Percentiles rank a stretch among this genome's conserved stretches.
Conservation (phyloP, 35 echinoderm and acorn worm species). For the Heliocidaris erythrogramma region DNA sequence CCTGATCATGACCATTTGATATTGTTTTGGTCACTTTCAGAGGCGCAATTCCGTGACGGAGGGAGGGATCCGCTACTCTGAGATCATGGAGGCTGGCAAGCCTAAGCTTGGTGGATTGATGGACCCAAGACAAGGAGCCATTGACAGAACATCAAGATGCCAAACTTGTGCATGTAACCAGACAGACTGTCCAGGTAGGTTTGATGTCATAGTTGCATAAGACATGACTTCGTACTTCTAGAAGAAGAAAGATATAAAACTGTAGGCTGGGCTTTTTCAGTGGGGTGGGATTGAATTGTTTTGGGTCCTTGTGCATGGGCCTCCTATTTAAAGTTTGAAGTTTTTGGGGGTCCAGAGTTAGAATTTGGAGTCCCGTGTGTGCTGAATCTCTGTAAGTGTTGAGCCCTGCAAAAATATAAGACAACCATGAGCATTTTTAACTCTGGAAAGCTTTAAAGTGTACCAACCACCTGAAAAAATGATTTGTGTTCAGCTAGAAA, state of each 20-base stretch:
- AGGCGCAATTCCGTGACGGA: constrained; percentile 87
- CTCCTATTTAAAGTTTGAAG: no score
- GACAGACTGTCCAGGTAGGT: constrained; percentile 79
- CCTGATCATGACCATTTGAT: constrained; percentile 21
- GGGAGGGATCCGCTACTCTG: constrained; percentile 83
- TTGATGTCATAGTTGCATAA: not conserved
- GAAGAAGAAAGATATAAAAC: not conserved
- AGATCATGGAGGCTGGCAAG: constrained; percentile 82
- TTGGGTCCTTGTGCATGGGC: no score
- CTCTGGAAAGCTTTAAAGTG: no score
- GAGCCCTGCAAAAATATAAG: no score
- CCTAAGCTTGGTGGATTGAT: constrained; percentile 94
- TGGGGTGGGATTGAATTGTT: no score
- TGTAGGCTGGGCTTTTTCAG: no score
- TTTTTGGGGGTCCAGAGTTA: no score
- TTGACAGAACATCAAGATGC: constrained; percentile 81
- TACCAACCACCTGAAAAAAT: no score
- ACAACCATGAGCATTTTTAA: no score
- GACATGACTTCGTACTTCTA: not conserved
- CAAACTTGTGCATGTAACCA: constrained; percentile 96
- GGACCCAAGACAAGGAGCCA: constrained; percentile 90
- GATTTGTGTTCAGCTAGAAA: no score
- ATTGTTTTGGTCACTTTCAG: constrained; percentile 47
- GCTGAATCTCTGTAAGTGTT: no score
- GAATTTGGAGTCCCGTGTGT: no score